Base-by-base conservation (phyloP, 2,113 vertebrate genomes). In the Lanius collurio region DNA sequence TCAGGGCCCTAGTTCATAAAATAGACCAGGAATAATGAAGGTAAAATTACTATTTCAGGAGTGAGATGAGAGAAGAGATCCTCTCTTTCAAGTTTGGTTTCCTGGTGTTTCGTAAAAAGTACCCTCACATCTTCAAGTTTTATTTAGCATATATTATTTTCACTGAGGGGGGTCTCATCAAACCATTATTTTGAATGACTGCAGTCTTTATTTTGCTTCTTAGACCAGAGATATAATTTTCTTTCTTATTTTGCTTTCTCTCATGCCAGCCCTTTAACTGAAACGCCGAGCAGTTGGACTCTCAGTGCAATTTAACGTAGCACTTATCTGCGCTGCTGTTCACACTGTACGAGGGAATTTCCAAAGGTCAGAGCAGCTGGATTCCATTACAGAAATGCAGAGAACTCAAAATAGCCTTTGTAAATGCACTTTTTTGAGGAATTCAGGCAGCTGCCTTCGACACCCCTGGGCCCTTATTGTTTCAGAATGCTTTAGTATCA, bases 311-410 rank as follows among this genome's bases (percentile, higher is more conserved):
- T 97, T 97, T 96, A 95, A 95, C 4, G 8, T 95, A 96, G 94
- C 96, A 80, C 92, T 97, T 97, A 97, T 97, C 97, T 95, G 64
- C 89, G 95, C 96, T 98, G 97, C 97, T 97, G 98, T 98, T 98
- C 96, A 90, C 95, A 83, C 95, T 97, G 91, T 77, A 95, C 85
- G 46, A 98, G 96, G 97, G 97, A 96, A 97, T 96, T 97, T 90
- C 50, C 89, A 96, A 95, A 97, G 97, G 95, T 95, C 96, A 95
- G 84, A 97, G 96, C 97, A 98, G 97, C 98, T 98, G 98, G 97
- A 97, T 97, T 97, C 74, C 75, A 97, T 98, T 97, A 98, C 4
- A 63, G 91, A 95, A 87, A 97, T 91, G 53, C 92, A 94, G 76
- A 87, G 95, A 97, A 96, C 97, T 98, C 96, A 96, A 87, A 97